A percentile compares a stretch with the other conserved stretches of the same genome.
These are phyloP conservation scores for Microctonus hyperodae DNA, from an alignment of 2,888 invertebrate genomes.

Conservation along the genomic window DNA sequence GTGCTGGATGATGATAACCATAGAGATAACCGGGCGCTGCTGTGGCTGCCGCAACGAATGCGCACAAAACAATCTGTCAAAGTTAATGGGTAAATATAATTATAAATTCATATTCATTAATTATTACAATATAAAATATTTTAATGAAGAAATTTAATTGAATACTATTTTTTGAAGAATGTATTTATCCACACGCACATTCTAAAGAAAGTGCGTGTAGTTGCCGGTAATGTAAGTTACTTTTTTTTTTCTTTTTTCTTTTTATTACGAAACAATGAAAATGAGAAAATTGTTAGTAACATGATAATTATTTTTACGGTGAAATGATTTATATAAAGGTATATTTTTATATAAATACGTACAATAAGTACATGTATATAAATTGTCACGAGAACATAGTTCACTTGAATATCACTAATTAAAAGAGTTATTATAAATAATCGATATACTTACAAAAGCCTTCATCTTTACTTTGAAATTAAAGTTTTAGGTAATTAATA, in stretches of 20 bases:
- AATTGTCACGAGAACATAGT: too few species aligned
- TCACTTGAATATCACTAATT: background rate
- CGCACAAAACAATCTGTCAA: slow-evolving; percentile 44
- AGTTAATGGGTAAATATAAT: slow-evolving; percentile 7
- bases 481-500: slow-evolving; percentile 17
- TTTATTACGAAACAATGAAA: too few species aligned
- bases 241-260: slow-evolving; percentile 25
- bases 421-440: background rate
- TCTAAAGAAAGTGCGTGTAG: background rate
- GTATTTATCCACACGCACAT: background rate
- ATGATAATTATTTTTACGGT: slow-evolving; percentile 32
- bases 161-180: background rate
- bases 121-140: background rate
- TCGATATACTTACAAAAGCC: slow-evolving; percentile 46
- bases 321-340: slow-evolving; percentile 29
- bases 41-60: slow-evolving; percentile 40
- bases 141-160: background rate
- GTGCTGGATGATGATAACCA: slow-evolving; percentile 45
- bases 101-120: background rate
- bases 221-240: background rate
- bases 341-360: too few species aligned
- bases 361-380: too few species aligned
- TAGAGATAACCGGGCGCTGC: slow-evolving; percentile 43
- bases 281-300: too few species aligned
- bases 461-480: slow-evolving; percentile 43